These are phyloP conservation scores for Malthinus seriepunctatus DNA, from an alignment of 2,888 invertebrate species.

Conservation along the genomic window DNA sequence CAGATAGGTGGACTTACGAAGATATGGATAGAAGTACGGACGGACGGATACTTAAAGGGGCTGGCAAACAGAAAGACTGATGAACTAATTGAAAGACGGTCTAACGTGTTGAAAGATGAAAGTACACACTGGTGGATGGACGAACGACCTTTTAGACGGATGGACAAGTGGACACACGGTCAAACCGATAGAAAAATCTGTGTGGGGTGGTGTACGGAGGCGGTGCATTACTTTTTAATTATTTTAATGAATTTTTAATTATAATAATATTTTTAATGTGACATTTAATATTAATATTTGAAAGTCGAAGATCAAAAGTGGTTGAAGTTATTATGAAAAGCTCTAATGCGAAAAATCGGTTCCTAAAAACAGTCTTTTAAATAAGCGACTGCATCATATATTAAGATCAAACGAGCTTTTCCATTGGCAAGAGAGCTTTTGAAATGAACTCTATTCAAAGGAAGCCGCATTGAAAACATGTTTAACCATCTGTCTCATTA, in stretches of 20 bases:
- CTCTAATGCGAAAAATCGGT: slow-evolving; percentile 43
- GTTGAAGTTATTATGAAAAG: slow-evolving; percentile 31
- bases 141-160: too few relatives aligned
- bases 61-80: too few relatives aligned
- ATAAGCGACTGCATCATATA: slow-evolving; percentile 49
- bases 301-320: slow-evolving; percentile 36
- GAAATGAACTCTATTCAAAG: slow-evolving; percentile 47
- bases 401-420: slow-evolving; percentile 54
- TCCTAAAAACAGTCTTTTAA: slow-evolving; percentile 42
- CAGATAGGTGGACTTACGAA: too few relatives aligned
- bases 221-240: not conserved
- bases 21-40: too few relatives aligned
- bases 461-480: slow-evolving; percentile 48
- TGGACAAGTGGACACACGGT: too few relatives aligned
- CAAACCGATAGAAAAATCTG: too few relatives aligned
- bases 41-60: too few relatives aligned
- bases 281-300: slow-evolving; percentile 19
- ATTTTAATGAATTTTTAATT: not conserved
- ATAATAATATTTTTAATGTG: not conserved
- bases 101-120: too few relatives aligned
- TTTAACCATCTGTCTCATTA: slow-evolving; percentile 47
- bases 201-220: too few relatives aligned
- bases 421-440: slow-evolving; percentile 45
- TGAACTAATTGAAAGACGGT: too few relatives aligned
- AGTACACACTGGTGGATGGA: too few relatives aligned